These are phyloP conservation scores for Nycticryphes semicollaris DNA, from an alignment of 2,113 vertebrate species.

Conservation along the genomic window DNA sequence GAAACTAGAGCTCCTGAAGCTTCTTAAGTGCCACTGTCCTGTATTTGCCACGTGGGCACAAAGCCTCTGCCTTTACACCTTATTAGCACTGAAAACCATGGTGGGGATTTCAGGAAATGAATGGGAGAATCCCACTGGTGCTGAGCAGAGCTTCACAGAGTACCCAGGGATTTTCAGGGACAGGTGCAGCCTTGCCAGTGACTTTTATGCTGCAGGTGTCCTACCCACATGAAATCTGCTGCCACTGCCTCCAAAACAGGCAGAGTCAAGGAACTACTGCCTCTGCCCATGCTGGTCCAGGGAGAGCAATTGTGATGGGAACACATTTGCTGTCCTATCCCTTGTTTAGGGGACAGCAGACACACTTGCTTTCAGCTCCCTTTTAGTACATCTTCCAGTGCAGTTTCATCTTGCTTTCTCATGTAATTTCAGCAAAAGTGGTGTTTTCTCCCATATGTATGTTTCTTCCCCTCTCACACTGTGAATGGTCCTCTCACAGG, in stretches of 20 bases:
- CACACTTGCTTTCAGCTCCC: not conserved
- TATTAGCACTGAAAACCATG: not conserved
- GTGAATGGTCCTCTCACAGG: not conserved
- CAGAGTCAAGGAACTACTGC: not conserved
- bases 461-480: not conserved
- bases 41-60: not conserved
- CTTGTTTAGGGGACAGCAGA: not conserved
- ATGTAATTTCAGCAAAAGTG: not conserved
- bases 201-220: not conserved
- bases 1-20: not conserved
- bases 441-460: rapidly evolving
- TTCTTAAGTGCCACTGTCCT: not conserved
- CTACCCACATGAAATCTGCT: not conserved
- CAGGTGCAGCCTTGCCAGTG: not conserved
- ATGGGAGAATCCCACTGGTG: not conserved
- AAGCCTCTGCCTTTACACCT: not conserved
- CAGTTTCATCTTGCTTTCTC: not conserved
- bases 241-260: not conserved
- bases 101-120: not conserved
- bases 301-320: not conserved
- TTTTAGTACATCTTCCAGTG: not conserved
- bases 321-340: not conserved
- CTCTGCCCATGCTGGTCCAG: rapidly evolving
- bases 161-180: not conserved
- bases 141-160: not conserved